phyloP scores from a whole-genome alignment of 2,888 invertebrate species.

The Thereva unica region DNA sequence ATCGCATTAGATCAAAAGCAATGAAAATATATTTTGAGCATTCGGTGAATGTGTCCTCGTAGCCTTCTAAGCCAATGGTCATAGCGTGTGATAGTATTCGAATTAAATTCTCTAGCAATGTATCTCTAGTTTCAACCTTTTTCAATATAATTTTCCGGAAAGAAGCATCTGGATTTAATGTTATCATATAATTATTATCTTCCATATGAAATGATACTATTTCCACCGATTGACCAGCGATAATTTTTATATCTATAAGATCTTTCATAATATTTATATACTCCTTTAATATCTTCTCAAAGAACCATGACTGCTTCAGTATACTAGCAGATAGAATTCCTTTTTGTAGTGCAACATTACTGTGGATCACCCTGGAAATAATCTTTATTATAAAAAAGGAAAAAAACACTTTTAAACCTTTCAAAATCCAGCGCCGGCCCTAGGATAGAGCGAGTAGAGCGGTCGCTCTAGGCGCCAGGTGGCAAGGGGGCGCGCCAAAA shows the following conservation, averaged over 20 bases:
- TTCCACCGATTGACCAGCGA: constrained; percentile 1
- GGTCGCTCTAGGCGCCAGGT: too few species aligned
- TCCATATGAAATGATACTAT: constrained; percentile 43
- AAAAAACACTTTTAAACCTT: neutral
- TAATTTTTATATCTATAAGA: neutral
- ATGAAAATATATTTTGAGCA: constrained; percentile 46
- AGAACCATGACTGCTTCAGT: constrained; percentile 51
- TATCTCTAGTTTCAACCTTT: constrained; percentile 4
- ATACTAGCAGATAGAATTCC: constrained; percentile 52
- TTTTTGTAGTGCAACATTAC: constrained; percentile 51
- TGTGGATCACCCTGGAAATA: constrained; percentile 46
- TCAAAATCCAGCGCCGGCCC: too few species aligned
- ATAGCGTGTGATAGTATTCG: constrained; percentile 48
- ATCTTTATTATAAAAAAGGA: neutral
- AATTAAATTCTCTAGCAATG: constrained; percentile 45
- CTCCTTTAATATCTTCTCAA: constrained; percentile 45
- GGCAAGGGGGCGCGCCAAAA: too few species aligned
- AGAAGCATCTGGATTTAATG: constrained; percentile 46
- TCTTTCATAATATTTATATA: constrained; percentile 43
- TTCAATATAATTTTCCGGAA: constrained; percentile 28
- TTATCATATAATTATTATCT: constrained; percentile 24
- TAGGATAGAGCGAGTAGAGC: too few species aligned
- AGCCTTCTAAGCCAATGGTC: constrained; percentile 47
- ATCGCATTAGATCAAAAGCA: constrained; percentile 48
- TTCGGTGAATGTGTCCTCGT: constrained; percentile 45